phyloP scores from a whole-genome alignment of 2,888 invertebrate species.

The Dascillus cervinus region DNA sequence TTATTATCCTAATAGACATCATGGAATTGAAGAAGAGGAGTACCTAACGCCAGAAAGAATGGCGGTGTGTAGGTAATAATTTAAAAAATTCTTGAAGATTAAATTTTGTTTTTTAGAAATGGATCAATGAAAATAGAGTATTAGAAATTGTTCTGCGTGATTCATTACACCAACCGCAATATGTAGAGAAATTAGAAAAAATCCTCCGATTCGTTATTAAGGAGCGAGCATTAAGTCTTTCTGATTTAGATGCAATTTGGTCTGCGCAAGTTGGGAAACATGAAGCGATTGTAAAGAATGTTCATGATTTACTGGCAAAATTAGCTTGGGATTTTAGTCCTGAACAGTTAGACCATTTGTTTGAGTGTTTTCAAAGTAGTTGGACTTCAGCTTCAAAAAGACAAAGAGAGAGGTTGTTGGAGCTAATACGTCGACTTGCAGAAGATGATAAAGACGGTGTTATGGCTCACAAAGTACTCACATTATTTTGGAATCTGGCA shows the following conservation, averaged over 20 bases:
- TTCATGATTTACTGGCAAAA: constrained; percentile 92
- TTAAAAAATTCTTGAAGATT: constrained; percentile 1
- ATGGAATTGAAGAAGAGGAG: constrained; percentile 70
- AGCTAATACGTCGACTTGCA: constrained; percentile 87
- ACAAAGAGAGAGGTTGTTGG: constrained; percentile 89
- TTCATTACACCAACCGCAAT: constrained; percentile 94
- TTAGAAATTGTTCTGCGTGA: constrained; percentile 91
- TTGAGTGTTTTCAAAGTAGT: constrained; percentile 89
- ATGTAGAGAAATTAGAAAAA: constrained; percentile 96
- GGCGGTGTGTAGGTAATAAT: constrained; percentile 60
- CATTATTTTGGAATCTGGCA: constrained; percentile 93
- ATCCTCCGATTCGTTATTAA: constrained; percentile 96
- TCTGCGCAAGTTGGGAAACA: constrained; percentile 96
- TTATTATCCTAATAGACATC: constrained; percentile 75
- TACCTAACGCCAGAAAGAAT: constrained; percentile 92
- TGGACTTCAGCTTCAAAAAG: constrained; percentile 96
- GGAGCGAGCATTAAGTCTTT: constrained; percentile 77
- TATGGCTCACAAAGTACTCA: constrained; percentile 95
- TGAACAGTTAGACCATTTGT: constrained; percentile 93
- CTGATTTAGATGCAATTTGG: constrained; percentile 94
- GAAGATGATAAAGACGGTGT: constrained; percentile 99
- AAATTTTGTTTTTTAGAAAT: constrained; percentile 54
- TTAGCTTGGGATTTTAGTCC: constrained; percentile 98
- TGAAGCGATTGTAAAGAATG: constrained; percentile 96
- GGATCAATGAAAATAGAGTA: constrained; percentile 94